phyloP scores from a whole-genome alignment of 1,140 invertebrate species.

The Caerostris extrusa region DNA sequence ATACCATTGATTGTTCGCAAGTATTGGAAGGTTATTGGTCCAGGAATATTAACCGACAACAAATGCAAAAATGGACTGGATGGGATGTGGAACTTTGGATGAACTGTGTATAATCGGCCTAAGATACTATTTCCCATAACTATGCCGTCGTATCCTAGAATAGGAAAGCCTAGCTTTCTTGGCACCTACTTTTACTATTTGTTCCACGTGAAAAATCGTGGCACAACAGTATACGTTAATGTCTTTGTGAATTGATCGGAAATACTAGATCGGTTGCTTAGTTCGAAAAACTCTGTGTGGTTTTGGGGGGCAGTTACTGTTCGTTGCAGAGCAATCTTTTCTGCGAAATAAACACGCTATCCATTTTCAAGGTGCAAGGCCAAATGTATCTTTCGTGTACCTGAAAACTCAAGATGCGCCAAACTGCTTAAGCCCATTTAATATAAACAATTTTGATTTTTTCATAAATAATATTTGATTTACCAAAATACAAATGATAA shows the following conservation, averaged over 20 bases:
- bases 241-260: constrained; percentile 78
- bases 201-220: constrained; percentile 80
- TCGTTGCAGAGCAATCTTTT: constrained; percentile 79
- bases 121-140: background rate
- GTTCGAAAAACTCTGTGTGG: constrained; percentile 81
- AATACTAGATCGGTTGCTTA: constrained; percentile 79
- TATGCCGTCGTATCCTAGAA: background rate
- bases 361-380: constrained; percentile 22
- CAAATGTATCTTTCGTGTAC: no score
- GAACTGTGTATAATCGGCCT: no score
- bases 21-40: constrained; percentile 81
- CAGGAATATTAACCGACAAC: constrained; percentile 82
- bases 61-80: constrained; percentile 79
- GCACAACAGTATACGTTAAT: constrained; percentile 79
- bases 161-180: background rate
- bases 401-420: no score
- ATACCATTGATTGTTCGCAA: constrained; percentile 79
- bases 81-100: background rate
- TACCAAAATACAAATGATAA: no score
- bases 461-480: no score
- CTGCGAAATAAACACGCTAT: background rate
- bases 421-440: no score
- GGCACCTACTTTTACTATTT: constrained; percentile 68
- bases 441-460: no score
- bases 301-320: constrained; percentile 81